Evolutionary conservation across 2,113 vertebrate genomes (phyloP).

Genomic region (Gobius niger): DNA sequence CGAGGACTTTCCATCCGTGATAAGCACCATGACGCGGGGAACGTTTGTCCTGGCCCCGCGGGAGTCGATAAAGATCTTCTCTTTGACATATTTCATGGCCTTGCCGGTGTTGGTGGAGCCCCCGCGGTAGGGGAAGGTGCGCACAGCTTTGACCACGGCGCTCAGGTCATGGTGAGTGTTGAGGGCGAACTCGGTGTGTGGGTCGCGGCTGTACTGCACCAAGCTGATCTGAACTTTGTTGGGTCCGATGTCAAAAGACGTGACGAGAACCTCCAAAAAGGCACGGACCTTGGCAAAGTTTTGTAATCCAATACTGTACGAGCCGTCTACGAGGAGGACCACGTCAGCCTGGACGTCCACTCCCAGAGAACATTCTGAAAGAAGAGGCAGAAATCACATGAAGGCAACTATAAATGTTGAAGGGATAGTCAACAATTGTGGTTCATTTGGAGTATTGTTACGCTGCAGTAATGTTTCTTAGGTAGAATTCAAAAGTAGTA

Average conservation of each 20-base stretch:
- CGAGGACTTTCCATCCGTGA: slow-evolving; percentile 97
- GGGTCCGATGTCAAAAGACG: slow-evolving; percentile 92
- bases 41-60: slow-evolving; percentile 91
- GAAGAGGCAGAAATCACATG: slow-evolving; percentile 57
- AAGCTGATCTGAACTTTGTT: slow-evolving; percentile 93
- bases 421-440: too few relatives aligned
- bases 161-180: slow-evolving; percentile 88
- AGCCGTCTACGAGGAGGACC: slow-evolving; percentile 95
- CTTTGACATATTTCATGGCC: slow-evolving; percentile 95
- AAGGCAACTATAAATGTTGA: not conserved
- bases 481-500: not conserved
- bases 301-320: slow-evolving; percentile 96
- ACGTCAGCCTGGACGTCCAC: slow-evolving; percentile 97
- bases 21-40: slow-evolving; percentile 98
- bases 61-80: slow-evolving; percentile 86
- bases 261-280: slow-evolving; percentile 94
- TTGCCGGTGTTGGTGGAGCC: slow-evolving; percentile 99
- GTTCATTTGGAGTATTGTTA: too few relatives aligned
- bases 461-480: not conserved
- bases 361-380: slow-evolving; percentile 93
- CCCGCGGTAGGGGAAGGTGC: slow-evolving; percentile 94
- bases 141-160: slow-evolving; percentile 89
- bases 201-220: slow-evolving; percentile 97
- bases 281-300: slow-evolving; percentile 98
- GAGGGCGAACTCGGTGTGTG: slow-evolving; percentile 93